A percentile compares a stretch with the other conserved stretches of the same genome.
Evolutionary conservation across 1,140 invertebrate genomes (phyloP).

Genomic region (Euglossa dilemma): DNA sequence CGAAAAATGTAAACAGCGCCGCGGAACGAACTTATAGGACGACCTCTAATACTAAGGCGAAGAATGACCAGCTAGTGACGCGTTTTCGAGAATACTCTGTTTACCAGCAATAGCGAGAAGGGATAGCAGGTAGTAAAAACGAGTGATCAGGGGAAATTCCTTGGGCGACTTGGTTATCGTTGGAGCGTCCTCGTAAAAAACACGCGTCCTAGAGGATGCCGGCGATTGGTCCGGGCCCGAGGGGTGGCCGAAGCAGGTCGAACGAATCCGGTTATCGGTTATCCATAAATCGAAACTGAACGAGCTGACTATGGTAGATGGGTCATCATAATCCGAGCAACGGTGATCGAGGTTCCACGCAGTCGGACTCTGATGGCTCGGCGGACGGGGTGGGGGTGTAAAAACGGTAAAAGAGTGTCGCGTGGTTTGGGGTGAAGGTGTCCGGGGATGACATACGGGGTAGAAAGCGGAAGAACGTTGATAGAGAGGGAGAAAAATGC

Average conservation of each 20-base stretch:
- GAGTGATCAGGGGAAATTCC: neutral
- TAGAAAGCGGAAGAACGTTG: neutral
- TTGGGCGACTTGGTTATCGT: slow-evolving; percentile 43
- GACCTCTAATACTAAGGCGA: too few relatives aligned
- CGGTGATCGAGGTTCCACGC: slow-evolving; percentile 51
- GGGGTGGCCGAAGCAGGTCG: slow-evolving; percentile 16
- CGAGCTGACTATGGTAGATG: slow-evolving; percentile 66
- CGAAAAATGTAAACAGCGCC: too few relatives aligned
- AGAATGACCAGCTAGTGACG: too few relatives aligned
- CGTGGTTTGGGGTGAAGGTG: too few relatives aligned
- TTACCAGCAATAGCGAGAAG: too few relatives aligned
- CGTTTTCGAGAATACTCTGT: too few relatives aligned
- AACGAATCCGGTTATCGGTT: slow-evolving; percentile 67
- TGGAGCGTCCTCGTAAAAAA: slow-evolving; percentile 60
- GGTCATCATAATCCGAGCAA: slow-evolving; percentile 67
- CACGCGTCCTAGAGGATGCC: neutral
- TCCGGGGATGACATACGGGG: neutral
- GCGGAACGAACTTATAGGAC: too few relatives aligned
- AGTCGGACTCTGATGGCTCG: slow-evolving; percentile 33
- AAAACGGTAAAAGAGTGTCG: neutral
- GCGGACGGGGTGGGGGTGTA: neutral
- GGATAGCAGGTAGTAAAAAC: too few relatives aligned
- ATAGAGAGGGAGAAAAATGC: neutral
- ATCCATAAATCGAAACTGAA: slow-evolving; percentile 69
- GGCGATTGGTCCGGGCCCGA: slow-evolving; percentile 18